Base-by-base conservation (phyloP, 2,888 invertebrate species). In the Athalia circularis region DNA sequence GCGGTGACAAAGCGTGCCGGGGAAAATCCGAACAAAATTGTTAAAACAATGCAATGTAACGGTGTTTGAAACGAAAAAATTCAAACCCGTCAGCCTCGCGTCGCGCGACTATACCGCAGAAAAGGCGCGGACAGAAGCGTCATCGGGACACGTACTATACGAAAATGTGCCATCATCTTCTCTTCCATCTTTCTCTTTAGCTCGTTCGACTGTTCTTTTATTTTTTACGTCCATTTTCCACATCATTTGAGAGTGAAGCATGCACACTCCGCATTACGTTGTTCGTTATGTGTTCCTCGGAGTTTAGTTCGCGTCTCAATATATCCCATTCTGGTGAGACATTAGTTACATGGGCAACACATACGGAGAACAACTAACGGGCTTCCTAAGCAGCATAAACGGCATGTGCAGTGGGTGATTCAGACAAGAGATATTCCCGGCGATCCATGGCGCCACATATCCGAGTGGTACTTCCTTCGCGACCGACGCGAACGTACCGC, bases 371-470 rank as follows among this genome's bases (percentile, higher is more conserved):
- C 74, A 13, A 15, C 57, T 48, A 72, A 72, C 74, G 64, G 78
- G 80, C 45, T 62, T 80, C 79, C 79, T 81, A 79, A 77, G 77
- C 81, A 79, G 81, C 80, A 74, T 68, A 74, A 52, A 64, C 70
- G 78, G 64, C 78, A 57, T 47, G 15, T 67, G 77, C 78, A 15
- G 72, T 74, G 80, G 81, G 80, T 87, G 87, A 87, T 87, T 87
- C 87, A 87, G 87, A 86, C 86, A 83, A 82, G 82, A 86, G 87
- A 88, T 87, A 88, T 86, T 87, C 85, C 82, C 83, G 85, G 84
- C 85, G 85, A 87, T 84, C 84, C 84, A 81, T 85, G 88, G 87
- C 87, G 87, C 87, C 87, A 85, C 82, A 82, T 83, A 86, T 87
- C 85, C 86, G 86, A 87, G 80, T 79, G 82, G 82, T 83, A 85